Evolutionary conservation across 2,888 invertebrate genomes (phyloP).

Genomic region (Eueremaeus valkanovi): DNA sequence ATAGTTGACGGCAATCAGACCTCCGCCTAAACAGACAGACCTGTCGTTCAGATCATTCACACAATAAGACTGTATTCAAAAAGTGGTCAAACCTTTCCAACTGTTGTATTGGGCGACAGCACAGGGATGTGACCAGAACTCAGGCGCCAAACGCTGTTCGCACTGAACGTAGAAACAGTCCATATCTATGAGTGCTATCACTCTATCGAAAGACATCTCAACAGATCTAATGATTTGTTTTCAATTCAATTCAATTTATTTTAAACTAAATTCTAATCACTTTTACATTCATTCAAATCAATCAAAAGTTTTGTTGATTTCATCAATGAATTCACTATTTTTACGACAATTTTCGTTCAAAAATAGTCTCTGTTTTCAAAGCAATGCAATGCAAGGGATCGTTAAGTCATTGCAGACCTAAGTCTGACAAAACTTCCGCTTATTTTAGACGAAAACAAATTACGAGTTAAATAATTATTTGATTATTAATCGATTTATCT

Average conservation of each 20-base stretch:
- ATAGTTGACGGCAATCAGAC: constrained; percentile 96
- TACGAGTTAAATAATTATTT: no score
- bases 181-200: constrained; percentile 76
- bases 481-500: no score
- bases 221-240: not conserved
- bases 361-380: not conserved
- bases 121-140: constrained; percentile 77
- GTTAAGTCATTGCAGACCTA: no score
- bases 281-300: no score
- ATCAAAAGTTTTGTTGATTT: not conserved
- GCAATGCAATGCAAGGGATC: no score
- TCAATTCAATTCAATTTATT: not conserved
- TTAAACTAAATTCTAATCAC: no score
- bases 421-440: no score
- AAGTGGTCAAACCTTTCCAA: constrained; percentile 64
- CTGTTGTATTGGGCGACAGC: constrained; percentile 95
- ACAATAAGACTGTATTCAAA: not conserved
- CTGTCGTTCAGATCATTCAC: not conserved
- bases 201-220: not conserved
- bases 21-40: constrained; percentile 58
- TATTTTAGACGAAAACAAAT: no score
- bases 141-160: constrained; percentile 82
- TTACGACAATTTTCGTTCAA: no score
- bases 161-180: constrained; percentile 99
- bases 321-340: not conserved